Percentiles rank a stretch among this genome's conserved stretches.
Evolutionary conservation across 1,140 invertebrate genomes (phyloP).

Genomic region (Amphibalanus amphitrite): DNA sequence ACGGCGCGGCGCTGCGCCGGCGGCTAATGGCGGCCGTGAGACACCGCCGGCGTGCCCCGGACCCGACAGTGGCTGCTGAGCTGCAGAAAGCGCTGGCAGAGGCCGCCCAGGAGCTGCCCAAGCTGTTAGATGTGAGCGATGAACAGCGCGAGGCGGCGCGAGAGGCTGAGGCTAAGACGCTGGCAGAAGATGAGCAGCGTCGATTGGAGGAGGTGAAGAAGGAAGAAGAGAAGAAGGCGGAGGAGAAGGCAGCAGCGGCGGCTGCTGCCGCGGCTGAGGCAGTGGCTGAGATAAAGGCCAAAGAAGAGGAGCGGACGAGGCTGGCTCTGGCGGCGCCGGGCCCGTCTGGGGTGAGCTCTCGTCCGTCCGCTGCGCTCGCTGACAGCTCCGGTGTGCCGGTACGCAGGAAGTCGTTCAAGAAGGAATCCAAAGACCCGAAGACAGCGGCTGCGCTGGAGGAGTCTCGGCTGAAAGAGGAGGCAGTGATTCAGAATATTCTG

Average conservation of each 20-base stretch:
- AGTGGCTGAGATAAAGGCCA: no score
- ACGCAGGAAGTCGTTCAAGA: not conserved
- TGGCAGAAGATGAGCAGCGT: not conserved
- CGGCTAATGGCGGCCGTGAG: not conserved
- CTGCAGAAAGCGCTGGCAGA: slow-evolving; percentile 24
- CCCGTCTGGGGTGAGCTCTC: no score
- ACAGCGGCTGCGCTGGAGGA: not conserved
- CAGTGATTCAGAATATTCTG: not conserved
- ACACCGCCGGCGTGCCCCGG: not conserved
- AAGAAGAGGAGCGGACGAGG: no score
- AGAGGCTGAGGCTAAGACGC: slow-evolving; percentile 19
- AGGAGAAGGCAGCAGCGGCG: no score
- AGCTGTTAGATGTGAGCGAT: slow-evolving; percentile 62
- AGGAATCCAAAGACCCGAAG: not conserved
- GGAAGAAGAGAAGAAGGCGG: not conserved
- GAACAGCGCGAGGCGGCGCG: slow-evolving; percentile 60
- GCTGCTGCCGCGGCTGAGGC: no score
- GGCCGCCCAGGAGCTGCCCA: slow-evolving; percentile 50
- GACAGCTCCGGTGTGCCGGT: no score
- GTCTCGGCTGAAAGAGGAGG: not conserved
- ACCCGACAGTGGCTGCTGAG: slow-evolving; percentile 7
- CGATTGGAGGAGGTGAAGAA: not conserved
- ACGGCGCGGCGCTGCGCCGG: not conserved
- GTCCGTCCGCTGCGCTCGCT: no score
- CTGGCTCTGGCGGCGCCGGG: no score